Base-by-base conservation (phyloP, 2,797 vertebrate genomes). In the Threskiornis aethiopicus region DNA sequence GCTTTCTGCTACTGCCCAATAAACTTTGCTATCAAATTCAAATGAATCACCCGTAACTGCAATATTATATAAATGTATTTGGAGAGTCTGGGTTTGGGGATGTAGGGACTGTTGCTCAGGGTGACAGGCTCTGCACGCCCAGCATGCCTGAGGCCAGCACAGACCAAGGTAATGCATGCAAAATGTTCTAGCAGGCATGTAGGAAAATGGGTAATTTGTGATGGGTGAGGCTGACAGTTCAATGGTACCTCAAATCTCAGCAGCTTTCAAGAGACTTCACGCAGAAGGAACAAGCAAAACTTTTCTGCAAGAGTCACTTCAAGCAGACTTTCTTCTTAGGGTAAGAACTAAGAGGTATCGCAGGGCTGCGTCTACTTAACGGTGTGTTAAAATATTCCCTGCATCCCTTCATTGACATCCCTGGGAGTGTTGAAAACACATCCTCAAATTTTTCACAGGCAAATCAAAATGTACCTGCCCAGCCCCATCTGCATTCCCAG, bases 361-460 rank as follows among this genome's bases (percentile, higher is more conserved):
- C 49, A 73, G 46, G 31, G 58, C n/a, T 65, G 59, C 0, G 0
- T n/a, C 33, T n/a, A 22, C 46, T 9, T 12, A 57, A 2, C 9
- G 18, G 13, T 7, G 47, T 44, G 49, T 49, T 37, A 16, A 57
- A 44, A 17, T 10, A 11, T 29, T 87, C 65, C 84, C 55, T 61
- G 41, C 19, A 44, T 12, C 31, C 33, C 65, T 41, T 21, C 57
- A 5, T 29, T 44, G 26, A 8, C 81, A 57, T 31, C 41, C 42
- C n/a, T 24, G 39, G 41, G 51, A 73, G 49, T 33, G 64, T 4
- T 65, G 29, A 29, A 82, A 59, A 61, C 33, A 39, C 31, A 7
- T 35, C 39, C 80, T 86, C 81, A 79, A 20, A 5, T 31, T 25
- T 44, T 41, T 76, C 42, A 21, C 1, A 12, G 13, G 1, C 64